Evolutionary conservation across 1,140 invertebrate species (phyloP).

Genomic region (Pseudomyrmex flavicornis): DNA sequence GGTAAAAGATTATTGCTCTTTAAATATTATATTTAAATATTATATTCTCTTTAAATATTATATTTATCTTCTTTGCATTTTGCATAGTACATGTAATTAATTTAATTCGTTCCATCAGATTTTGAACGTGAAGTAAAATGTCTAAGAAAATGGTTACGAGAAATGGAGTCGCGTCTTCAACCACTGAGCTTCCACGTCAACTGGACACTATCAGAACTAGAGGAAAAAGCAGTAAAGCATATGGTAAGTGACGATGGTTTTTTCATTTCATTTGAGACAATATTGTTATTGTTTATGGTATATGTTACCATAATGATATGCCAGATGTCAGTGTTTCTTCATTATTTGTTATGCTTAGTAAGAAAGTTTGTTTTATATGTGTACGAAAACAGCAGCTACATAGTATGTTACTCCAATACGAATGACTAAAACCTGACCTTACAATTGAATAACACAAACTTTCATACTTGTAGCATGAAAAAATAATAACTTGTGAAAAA

Average conservation of each 20-base stretch:
- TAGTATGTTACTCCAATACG: not conserved
- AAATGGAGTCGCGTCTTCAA: conserved; percentile 88
- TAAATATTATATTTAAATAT: not conserved
- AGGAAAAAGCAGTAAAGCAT: conserved; percentile 89
- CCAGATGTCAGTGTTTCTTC: not conserved
- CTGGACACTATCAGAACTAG: conserved; percentile 88
- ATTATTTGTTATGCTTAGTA: conserved; percentile 3
- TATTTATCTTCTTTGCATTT: no score
- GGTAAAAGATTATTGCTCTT: conserved; percentile 74
- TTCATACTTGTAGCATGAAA: no score
- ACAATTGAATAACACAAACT: no score
- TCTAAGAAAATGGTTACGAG: conserved; percentile 87
- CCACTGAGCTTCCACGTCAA: conserved; percentile 88
- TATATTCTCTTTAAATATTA: no score
- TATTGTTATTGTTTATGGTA: not conserved
- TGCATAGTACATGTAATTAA: not conserved
- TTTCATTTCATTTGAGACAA: not conserved
- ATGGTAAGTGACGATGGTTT: conserved; percentile 86
- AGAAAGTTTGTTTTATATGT: not conserved
- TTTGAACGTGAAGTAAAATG: conserved; percentile 90
- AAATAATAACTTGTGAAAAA: no score
- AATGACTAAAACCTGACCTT: no score
- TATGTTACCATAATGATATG: not conserved
- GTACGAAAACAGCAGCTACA: no score
- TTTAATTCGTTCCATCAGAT: conserved; percentile 84